Conservation (phyloP, 2,797 vertebrate genomes). For the Cottoperca gobio region DNA sequence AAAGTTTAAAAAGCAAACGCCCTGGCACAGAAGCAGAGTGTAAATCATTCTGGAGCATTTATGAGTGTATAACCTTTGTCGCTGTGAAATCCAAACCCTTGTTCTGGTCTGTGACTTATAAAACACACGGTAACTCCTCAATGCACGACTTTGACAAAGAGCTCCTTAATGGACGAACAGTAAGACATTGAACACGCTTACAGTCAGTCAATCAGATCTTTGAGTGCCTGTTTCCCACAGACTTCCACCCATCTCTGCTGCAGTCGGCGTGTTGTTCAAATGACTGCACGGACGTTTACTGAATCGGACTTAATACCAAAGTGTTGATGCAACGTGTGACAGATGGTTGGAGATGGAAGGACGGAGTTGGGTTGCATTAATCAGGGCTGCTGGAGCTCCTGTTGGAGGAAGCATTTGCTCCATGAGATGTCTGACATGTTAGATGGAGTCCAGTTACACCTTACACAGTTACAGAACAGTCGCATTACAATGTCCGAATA, state of each 20-base stretch:
- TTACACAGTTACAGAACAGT: not conserved
- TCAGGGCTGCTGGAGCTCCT: not conserved
- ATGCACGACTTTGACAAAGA: not conserved
- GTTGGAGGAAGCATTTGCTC: not conserved
- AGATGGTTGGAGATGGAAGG: constrained; percentile 16
- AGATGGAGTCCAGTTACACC: not conserved
- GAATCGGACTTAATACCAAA: not conserved
- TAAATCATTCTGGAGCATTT: constrained; percentile 53
- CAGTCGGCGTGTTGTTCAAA: not conserved
- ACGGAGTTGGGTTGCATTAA: not conserved
- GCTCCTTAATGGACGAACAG: not conserved
- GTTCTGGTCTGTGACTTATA: constrained; percentile 41
- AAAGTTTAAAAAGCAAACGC: constrained; percentile 5
- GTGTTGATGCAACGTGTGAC: not conserved
- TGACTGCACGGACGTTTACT: not conserved
- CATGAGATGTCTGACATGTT: not conserved
- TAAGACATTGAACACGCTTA: not conserved
- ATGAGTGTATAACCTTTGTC: constrained; percentile 56
- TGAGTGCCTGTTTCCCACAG: not conserved
- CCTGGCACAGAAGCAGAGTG: constrained; percentile 27
- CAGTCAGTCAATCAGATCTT: not conserved
- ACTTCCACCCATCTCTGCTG: not conserved
- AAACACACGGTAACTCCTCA: constrained; percentile 23
- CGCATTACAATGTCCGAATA: not conserved
- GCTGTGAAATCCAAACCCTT: constrained; percentile 51